Percentiles rank a stretch among this genome's conserved stretches.
These are phyloP conservation scores for Clarias pachynema DNA, from an alignment of 2,797 vertebrate genomes.

Conservation along the genomic window DNA sequence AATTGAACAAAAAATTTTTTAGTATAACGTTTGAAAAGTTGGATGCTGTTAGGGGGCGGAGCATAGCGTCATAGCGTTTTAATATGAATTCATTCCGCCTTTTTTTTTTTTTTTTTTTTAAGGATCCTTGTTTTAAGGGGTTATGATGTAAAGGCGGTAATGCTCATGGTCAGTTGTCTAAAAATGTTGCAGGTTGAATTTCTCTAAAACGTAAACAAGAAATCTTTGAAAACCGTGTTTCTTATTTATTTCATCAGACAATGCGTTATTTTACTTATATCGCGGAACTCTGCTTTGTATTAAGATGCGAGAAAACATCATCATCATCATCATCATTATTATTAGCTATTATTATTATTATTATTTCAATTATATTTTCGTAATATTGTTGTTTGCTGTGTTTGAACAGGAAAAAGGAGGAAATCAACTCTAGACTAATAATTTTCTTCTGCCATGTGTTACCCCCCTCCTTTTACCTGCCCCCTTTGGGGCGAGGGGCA, in stretches of 20 bases:
- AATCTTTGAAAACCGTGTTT: neutral
- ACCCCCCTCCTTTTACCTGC: conserved; percentile 9
- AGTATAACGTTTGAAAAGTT: neutral
- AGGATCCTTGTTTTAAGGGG: neutral
- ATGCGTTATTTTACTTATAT: neutral
- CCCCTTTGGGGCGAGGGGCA: conserved; percentile 21
- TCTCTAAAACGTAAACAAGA: neutral
- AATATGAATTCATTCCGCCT: neutral
- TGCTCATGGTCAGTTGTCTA: neutral
- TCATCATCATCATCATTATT: neutral
- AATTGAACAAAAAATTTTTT: neutral
- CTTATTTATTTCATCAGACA: neutral
- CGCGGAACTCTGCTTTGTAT: neutral
- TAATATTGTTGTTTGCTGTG: conserved; percentile 9
- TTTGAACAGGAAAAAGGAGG: neutral
- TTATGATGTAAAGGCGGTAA: too few species aligned
- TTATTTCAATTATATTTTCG: neutral
- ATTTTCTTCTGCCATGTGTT: conserved; percentile 8
- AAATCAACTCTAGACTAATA: conserved; percentile 43
- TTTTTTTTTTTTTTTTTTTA: neutral
- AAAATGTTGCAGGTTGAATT: neutral
- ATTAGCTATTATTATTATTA: conserved; percentile 1
- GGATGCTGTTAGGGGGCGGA: conserved; percentile 2
- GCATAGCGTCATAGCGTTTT: neutral
- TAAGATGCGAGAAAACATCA: neutral